Evolutionary conservation across 2,888 invertebrate genomes (phyloP), one percentile per base, ranked within the genome.

Genomic region (Clunio marinus): DNA sequence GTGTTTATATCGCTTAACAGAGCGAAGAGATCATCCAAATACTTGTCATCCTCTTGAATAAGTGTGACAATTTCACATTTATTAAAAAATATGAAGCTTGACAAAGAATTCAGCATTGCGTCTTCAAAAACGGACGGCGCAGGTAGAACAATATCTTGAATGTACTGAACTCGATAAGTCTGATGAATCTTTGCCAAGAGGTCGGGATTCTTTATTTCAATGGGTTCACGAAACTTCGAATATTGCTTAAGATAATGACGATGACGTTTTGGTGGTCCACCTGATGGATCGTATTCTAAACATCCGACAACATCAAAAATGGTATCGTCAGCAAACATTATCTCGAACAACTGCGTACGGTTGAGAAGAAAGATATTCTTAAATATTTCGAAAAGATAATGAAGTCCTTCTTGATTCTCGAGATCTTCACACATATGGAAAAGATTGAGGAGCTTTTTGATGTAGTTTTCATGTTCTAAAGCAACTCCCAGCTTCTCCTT

Each of bases 41-140:
- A 96, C 77, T 92, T 91, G 74, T 97, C 96, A 81, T 99, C 99
- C 76, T 98, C 97, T 83, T 98, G 89, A 78, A 99, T 92, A 76
- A 96, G 85, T 73, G 93, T 95, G 73, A 99, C 97, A 81, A 99
- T 99, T 84, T 99, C 98, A 77, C 57, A 57, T 83, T 99, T 98
- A 82, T 97, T 98, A 82, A 99, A 99, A 84, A 96, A 99, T 81
- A 99, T 94, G 84, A 98, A 98, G 83, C 96, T 97, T 77, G 93
- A 94, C 75, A 99, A 83, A 70, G 96, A 95, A 75, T 96, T 96
- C 72, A 99, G 85, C 87, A 98, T 89, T 79, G 98, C 99, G 80
- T 99, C 99, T 78, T 99, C 99, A 80, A 98, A 99, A 74, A 99
- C 93, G 73, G 96, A 96, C 10, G 99, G 98, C 60, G 98, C 95